Conservation (phyloP, 2,113 vertebrate genomes). For the Pristiophorus japonicus region DNA sequence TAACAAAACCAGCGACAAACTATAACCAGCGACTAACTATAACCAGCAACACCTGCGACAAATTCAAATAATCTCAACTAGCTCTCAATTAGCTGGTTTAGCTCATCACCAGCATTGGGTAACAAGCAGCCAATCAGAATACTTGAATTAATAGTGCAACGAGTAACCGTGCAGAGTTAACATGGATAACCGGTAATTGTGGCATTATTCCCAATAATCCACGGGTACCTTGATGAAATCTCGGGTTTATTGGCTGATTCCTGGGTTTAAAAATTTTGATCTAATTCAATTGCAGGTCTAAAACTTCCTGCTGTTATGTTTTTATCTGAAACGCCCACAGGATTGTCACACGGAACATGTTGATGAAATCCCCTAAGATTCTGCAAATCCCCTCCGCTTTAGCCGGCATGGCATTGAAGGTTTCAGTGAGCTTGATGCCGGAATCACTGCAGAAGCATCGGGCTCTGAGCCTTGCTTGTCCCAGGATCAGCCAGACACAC, state of each 20-base stretch:
- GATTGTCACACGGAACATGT: no score
- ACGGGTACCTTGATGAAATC: neutral
- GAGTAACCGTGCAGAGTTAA: neutral
- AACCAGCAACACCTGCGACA: no score
- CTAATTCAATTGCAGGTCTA: neutral
- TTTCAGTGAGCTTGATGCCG: neutral
- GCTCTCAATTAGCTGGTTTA: neutral
- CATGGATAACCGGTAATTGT: neutral
- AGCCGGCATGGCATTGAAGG: neutral
- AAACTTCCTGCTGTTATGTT: neutral
- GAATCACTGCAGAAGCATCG: neutral
- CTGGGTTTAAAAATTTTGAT: neutral
- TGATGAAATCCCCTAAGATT: neutral
- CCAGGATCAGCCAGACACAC: neutral
- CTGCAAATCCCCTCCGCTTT: neutral
- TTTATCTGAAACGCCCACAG: neutral
- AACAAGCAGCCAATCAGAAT: neutral
- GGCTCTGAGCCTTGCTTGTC: neutral
- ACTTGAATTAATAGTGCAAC: neutral
- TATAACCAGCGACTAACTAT: no score
- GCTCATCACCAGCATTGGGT: neutral
- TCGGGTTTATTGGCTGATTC: neutral
- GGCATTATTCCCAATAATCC: neutral
- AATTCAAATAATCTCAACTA: neutral
- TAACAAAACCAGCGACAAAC: no score